Evolutionary conservation across 1,140 invertebrate genomes (phyloP), one percentile per base, ranked within the genome.

Genomic region (Hyles euphorbiae): DNA sequence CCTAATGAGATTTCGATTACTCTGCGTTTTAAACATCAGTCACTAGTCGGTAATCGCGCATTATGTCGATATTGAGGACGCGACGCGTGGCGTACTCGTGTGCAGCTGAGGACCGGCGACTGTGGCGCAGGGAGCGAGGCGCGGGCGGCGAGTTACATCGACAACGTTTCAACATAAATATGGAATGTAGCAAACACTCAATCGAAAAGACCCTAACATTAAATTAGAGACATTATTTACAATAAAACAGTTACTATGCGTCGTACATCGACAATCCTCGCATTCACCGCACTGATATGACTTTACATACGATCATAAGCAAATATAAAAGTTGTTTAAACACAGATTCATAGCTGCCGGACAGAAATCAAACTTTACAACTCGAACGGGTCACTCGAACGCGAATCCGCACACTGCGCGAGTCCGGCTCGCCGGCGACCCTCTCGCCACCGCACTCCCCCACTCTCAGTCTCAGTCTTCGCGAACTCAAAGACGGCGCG

Each of bases 281-380:
- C 75, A 54, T 75, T 85, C 77, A 81, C 78, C 81, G 82, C 82
- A 85, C 78, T 88, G 85, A 86, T 88, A 88, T 86, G 83, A 82
- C 74, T 76, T 82, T 77, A 77, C 72, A 80, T 72, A 77, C 65
- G 60, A 70, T 79, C 74, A 76, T 69, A 78, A 83, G 86, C 73
- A 78, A 86, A 88, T 87, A 87, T 88, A 87, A 88, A 88, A 88
- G 85, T 88, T 88, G 85, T 88, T 88, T 88, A 88, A 88, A 86
- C 78, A 83, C 79, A 81, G 76, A 83, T 74, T 73, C 66, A 68
- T 76, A 83, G 80, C 77, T 76, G 83, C 74, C 83, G 79, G 78
- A 84, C 82, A 88, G 73, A 85, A 88, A 86, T 86, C 72, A 84
- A 81, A 83, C 65, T 83, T 83, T 82, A 81, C 73, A 75, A 22